Percentiles rank a stretch among this genome's conserved stretches.
Evolutionary conservation across 2,113 vertebrate species (phyloP).

Genomic region (Tychaedon coryphoeus): DNA sequence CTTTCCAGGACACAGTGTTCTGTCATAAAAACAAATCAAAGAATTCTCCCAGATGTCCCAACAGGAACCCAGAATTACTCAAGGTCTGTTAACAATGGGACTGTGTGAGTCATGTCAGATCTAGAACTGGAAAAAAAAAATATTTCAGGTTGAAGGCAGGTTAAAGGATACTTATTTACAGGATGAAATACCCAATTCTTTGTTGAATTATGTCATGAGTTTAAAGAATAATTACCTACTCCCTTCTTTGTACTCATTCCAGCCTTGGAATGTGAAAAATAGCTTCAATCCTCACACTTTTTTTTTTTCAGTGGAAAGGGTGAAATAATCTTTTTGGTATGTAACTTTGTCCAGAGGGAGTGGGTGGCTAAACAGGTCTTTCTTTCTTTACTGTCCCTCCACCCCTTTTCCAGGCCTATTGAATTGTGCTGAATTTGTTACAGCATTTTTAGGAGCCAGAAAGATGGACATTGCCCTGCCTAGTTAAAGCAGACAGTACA

Average conservation of each 20-base stretch:
- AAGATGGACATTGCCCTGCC: not conserved
- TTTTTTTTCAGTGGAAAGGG: not conserved
- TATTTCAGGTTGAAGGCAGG: slow-evolving; percentile 44
- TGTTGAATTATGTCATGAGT: slow-evolving; percentile 46
- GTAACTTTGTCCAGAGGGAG: slow-evolving; percentile 33
- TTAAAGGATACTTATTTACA: slow-evolving; percentile 58
- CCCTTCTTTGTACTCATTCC: slow-evolving; percentile 49
- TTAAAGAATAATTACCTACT: slow-evolving; percentile 57
- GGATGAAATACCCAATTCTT: slow-evolving; percentile 50
- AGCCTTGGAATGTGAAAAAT: slow-evolving; percentile 46
- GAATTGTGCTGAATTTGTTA: not conserved
- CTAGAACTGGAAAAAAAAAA: slow-evolving; percentile 55
- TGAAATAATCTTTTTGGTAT: slow-evolving; percentile 52
- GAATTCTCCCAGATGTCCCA: slow-evolving; percentile 70
- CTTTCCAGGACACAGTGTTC: slow-evolving; percentile 40
- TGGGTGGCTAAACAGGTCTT: not conserved
- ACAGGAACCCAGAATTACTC: slow-evolving; percentile 65
- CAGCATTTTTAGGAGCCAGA: not conserved
- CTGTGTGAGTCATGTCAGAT: slow-evolving; percentile 58
- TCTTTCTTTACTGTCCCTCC: not conserved
- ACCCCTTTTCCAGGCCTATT: not conserved
- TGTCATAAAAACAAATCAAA: slow-evolving; percentile 40
- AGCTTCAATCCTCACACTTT: slow-evolving; percentile 21
- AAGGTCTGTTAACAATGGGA: slow-evolving; percentile 63
- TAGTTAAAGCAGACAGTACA: not conserved